Evolutionary conservation across 1,140 invertebrate genomes (phyloP).

Genomic region (Caenorhabditis tropicalis): DNA sequence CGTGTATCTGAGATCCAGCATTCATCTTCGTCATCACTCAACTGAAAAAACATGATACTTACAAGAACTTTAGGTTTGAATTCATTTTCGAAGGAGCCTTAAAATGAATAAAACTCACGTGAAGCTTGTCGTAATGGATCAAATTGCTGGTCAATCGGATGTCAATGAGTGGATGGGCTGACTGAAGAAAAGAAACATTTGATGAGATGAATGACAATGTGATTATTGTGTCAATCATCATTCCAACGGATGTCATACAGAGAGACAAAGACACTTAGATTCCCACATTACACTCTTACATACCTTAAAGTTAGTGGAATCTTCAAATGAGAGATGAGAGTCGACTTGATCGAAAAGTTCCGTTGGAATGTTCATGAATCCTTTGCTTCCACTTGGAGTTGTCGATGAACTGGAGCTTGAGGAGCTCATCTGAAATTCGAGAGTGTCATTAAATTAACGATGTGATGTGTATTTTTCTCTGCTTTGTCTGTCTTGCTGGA

Average conservation of each 20-base stretch:
- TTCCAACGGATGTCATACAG: neutral
- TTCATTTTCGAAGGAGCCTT: no score
- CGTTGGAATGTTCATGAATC: slow-evolving; percentile 26
- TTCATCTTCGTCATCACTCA: slow-evolving; percentile 49
- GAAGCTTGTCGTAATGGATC: slow-evolving; percentile 18
- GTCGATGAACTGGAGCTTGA: slow-evolving; percentile 1
- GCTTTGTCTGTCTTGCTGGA: neutral
- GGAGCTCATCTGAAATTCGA: slow-evolving; percentile 41
- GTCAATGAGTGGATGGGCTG: slow-evolving; percentile 30
- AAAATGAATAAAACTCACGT: slow-evolving; percentile 2
- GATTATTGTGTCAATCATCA: slow-evolving; percentile 11
- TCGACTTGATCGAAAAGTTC: slow-evolving; percentile 29
- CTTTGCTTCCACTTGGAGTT: slow-evolving; percentile 24
- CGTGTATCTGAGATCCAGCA: slow-evolving; percentile 18
- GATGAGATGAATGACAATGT: neutral
- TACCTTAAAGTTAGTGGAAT: slow-evolving; percentile 14
- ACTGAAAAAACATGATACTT: slow-evolving; percentile 13
- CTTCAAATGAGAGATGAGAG: neutral
- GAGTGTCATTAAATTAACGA: slow-evolving; percentile 34
- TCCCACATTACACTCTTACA: neutral
- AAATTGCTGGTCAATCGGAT: slow-evolving; percentile 32
- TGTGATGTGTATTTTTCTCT: slow-evolving; percentile 7
- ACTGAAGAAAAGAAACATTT: slow-evolving; percentile 23
- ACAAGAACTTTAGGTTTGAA: no score
- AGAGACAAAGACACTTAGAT: neutral